Percentiles rank a stretch among this genome's conserved stretches.
Conservation (phyloP, 1,140 invertebrate genomes). For the Lycorma delicatula region DNA sequence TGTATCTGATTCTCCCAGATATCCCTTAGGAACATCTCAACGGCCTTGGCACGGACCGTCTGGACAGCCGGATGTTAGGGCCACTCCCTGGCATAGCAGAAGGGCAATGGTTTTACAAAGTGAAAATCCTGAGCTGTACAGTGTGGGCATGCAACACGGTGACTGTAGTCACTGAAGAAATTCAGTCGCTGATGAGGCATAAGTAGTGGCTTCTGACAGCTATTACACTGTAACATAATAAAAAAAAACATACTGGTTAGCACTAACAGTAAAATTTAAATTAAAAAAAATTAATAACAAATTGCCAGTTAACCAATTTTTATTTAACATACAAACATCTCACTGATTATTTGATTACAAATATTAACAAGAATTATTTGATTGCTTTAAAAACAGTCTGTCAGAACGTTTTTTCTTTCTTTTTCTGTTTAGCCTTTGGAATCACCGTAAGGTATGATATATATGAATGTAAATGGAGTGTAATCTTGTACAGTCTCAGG, state of each 20-base stretch:
- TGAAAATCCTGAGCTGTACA: slow-evolving; percentile 86
- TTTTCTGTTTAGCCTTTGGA: too few species aligned
- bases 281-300: too few species aligned
- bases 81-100: slow-evolving; percentile 73
- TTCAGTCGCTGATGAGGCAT: slow-evolving; percentile 77
- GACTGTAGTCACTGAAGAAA: slow-evolving; percentile 94
- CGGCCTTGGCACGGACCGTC: slow-evolving; percentile 22
- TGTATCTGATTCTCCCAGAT: slow-evolving; percentile 23
- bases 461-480: too few species aligned
- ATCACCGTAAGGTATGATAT: too few species aligned
- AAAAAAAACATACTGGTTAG: background rate
- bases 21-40: slow-evolving; percentile 22
- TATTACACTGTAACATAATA: slow-evolving; percentile 63
- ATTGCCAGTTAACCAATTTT: too few species aligned
- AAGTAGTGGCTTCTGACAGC: slow-evolving; percentile 75
- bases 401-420: too few species aligned
- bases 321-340: too few species aligned
- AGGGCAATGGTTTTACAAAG: slow-evolving; percentile 81
- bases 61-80: slow-evolving; percentile 67
- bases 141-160: slow-evolving; percentile 80
- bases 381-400: too few species aligned
- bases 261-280: too few species aligned
- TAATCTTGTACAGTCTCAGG: too few species aligned
- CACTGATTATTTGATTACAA: too few species aligned
- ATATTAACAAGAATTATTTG: too few species aligned